Conservation (phyloP, 2,797 vertebrate species). For the Carduelis carduelis region DNA sequence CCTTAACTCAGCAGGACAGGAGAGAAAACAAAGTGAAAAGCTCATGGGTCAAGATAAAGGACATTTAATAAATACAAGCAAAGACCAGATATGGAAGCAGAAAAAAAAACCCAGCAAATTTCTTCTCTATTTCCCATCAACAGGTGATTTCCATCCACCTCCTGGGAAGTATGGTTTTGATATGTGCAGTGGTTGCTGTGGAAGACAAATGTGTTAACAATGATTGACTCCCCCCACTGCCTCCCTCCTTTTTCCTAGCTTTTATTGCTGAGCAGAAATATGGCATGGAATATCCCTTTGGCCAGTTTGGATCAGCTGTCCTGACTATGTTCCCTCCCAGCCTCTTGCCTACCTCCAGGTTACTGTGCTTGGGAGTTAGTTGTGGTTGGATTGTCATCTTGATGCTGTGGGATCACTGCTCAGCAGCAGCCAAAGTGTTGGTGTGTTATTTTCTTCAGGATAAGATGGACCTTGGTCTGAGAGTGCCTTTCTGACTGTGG, state of each 20-base stretch:
- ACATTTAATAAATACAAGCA: neutral
- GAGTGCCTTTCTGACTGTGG: neutral
- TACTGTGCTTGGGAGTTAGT: neutral
- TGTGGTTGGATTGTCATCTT: neutral
- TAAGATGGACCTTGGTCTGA: neutral
- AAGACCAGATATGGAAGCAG: neutral
- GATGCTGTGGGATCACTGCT: neutral
- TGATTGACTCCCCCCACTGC: accelerated
- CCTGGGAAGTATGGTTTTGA: neutral
- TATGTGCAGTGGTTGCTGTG: neutral
- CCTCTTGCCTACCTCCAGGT: neutral
- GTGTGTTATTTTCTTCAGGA: neutral
- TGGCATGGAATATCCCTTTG: no score
- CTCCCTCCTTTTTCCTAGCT: neutral
- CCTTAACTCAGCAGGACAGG: neutral
- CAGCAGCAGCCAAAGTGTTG: neutral
- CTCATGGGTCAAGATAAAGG: neutral
- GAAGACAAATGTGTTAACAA: neutral
- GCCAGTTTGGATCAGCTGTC: neutral
- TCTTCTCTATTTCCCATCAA: neutral
- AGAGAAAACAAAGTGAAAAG: neutral
- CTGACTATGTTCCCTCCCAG: neutral
- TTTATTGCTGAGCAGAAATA: neutral
- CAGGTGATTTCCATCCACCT: neutral
- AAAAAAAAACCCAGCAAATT: neutral